Conservation (phyloP, 2,113 vertebrate genomes). For the Acanthisitta chloris region DNA sequence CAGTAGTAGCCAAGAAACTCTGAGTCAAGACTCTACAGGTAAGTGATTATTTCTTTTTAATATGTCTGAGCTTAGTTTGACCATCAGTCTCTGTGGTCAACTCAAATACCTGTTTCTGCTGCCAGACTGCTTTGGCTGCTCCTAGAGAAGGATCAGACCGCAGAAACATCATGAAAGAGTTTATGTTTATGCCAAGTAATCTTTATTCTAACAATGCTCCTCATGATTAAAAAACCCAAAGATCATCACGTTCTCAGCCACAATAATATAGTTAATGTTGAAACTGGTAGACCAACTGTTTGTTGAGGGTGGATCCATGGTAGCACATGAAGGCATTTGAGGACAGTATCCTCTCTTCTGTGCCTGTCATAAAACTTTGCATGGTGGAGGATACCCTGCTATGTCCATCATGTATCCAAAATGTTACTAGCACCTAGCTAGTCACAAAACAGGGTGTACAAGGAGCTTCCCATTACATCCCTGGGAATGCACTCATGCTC, state of each 20-base stretch:
- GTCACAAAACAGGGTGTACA: neutral
- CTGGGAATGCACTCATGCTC: neutral
- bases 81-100: neutral
- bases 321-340: neutral
- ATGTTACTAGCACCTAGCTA: neutral
- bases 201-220: neutral
- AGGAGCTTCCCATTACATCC: neutral
- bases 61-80: neutral
- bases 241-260: neutral
- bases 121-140: neutral
- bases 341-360: neutral
- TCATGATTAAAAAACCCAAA: neutral
- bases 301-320: neutral
- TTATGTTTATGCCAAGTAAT: neutral
- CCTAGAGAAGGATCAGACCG: neutral
- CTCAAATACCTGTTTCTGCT: neutral
- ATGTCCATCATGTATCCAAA: neutral
- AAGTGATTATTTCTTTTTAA: slow-evolving; percentile 14
- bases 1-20: slow-evolving; percentile 86
- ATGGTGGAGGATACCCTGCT: neutral
- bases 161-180: neutral
- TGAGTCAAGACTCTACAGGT: slow-evolving; percentile 84
- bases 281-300: neutral
- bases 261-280: neutral
- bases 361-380: neutral